phyloP scores from a whole-genome alignment of 2,888 invertebrate genomes.

The Sepiola atlantica region DNA sequence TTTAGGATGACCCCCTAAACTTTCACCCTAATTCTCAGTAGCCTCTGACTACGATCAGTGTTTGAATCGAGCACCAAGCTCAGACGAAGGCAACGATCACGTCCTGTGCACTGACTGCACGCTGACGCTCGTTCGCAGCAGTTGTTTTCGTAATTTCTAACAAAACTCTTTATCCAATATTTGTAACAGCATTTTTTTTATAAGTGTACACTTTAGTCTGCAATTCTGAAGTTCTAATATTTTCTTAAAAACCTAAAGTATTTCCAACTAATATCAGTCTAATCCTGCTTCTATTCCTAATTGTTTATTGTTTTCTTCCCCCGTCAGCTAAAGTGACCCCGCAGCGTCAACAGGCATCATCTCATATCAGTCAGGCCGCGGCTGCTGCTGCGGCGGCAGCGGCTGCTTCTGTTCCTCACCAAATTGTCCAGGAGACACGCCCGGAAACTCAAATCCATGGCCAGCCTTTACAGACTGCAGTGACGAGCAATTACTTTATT shows the following conservation, averaged over 20 bases:
- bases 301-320: not conserved
- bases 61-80: no score
- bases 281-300: not conserved
- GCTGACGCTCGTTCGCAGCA: no score
- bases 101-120: no score
- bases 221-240: not conserved
- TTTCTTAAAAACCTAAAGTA: not conserved
- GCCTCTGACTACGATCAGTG: no score
- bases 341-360: conserved; percentile 60
- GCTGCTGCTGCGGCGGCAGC: conserved; percentile 50
- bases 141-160: no score
- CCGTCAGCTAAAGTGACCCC: conserved; percentile 67
- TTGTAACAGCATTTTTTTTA: no score
- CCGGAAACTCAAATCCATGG: conserved; percentile 37
- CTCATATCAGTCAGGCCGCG: conserved; percentile 50
- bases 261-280: no score
- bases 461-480: conserved; percentile 39
- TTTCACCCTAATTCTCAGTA: no score
- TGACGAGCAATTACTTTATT: conserved; percentile 42
- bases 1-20: no score
- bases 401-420: not conserved
- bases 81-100: no score
- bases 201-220: not conserved
- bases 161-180: no score
- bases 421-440: conserved; percentile 35